A percentile compares a stretch with the other conserved stretches of the same genome.
phyloP scores from a whole-genome alignment of 2,888 invertebrate species.

The Fragum sueziense region DNA sequence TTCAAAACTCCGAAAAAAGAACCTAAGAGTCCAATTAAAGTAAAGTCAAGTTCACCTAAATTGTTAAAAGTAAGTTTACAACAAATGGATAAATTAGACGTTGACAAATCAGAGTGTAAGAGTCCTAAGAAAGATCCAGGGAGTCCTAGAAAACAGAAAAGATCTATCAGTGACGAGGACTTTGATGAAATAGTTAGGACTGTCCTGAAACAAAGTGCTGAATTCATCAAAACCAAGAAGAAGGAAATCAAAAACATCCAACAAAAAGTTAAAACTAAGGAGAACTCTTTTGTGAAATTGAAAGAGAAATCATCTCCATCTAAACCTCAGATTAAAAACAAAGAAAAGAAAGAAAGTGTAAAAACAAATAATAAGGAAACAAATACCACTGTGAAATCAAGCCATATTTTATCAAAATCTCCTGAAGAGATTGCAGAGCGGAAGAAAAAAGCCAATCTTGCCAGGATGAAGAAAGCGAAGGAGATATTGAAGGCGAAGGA shows the following conservation, averaged over 20 bases:
- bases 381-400: not conserved
- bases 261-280: not conserved
- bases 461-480: conserved; percentile 49
- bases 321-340: not conserved
- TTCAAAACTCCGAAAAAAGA: conserved; percentile 25
- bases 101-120: not conserved
- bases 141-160: conserved; percentile 42
- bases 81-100: not conserved
- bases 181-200: conserved; percentile 11
- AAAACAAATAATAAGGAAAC: conserved; percentile 17
- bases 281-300: not conserved
- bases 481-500: conserved; percentile 42
- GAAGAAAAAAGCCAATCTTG: conserved; percentile 54
- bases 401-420: conserved; percentile 20
- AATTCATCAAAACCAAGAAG: not conserved
- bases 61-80: not conserved
- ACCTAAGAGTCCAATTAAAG: conserved; percentile 19
- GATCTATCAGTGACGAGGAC: conserved; percentile 43
- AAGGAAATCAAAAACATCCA: not conserved
- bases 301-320: conserved; percentile 6
- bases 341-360: conserved; percentile 6
- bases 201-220: not conserved
- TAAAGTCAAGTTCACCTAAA: conserved; percentile 11
- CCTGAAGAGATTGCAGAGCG: conserved; percentile 53
- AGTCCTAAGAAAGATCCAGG: conserved; percentile 29